Evolutionary conservation across 2,888 invertebrate species (phyloP).

Genomic region (Heliconius ismenius): DNA sequence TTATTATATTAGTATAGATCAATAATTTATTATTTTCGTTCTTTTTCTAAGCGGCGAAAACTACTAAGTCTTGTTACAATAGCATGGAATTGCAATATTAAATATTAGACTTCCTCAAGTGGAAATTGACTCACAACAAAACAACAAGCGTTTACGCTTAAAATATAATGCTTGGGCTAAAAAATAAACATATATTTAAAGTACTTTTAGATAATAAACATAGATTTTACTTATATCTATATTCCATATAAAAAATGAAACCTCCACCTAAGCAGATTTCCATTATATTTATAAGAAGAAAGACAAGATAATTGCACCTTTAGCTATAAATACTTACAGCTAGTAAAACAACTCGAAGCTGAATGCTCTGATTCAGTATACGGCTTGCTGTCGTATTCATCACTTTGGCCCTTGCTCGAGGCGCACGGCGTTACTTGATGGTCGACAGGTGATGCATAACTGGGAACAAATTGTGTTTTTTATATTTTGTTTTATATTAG

Average conservation of each 20-base stretch:
- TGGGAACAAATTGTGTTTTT: constrained; percentile 48
- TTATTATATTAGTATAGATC: no score
- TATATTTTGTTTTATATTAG: not conserved
- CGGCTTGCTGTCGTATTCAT: constrained; percentile 77
- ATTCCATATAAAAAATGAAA: not conserved
- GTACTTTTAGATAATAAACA: not conserved
- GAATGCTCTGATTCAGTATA: constrained; percentile 80
- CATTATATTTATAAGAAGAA: not conserved
- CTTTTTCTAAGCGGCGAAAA: no score
- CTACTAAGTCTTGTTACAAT: no score
- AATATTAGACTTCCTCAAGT: no score
- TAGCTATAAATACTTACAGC: constrained; percentile 66
- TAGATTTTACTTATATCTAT: not conserved
- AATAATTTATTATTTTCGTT: no score
- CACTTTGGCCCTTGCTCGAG: constrained; percentile 83
- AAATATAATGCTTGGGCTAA: no score
- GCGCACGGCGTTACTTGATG: constrained; percentile 77
- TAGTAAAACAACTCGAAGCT: constrained; percentile 77
- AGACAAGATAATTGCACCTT: not conserved
- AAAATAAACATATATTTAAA: not conserved
- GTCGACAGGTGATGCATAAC: constrained; percentile 78
- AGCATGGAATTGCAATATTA: no score
- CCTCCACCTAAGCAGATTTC: not conserved
- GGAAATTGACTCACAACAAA: not conserved
- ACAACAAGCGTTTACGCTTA: not conserved